A percentile compares a stretch with the other conserved stretches of the same genome.
Conservation (phyloP, 2,888 invertebrate species). For the Cheiracanthium punctorium region DNA sequence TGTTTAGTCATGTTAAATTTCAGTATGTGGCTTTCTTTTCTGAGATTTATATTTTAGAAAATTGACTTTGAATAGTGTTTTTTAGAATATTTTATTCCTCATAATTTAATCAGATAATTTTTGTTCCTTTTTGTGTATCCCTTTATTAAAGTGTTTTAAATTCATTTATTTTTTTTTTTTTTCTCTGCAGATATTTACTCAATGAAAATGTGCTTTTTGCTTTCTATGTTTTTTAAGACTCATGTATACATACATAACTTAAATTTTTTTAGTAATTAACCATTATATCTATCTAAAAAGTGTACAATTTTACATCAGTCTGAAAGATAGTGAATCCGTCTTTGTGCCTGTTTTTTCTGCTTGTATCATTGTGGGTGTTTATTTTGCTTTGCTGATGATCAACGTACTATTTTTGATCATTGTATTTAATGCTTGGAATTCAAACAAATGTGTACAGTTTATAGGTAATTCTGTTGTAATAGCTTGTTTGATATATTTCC, state of each 20-base stretch:
- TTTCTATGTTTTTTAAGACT: constrained; percentile 47
- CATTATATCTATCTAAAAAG: constrained; percentile 25
- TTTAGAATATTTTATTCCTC: neutral
- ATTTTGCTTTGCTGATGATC: constrained; percentile 40
- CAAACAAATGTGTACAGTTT: constrained; percentile 22
- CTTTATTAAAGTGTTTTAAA: constrained; percentile 25
- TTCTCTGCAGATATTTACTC: constrained; percentile 1
- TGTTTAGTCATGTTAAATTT: constrained; percentile 57
- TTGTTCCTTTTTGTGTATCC: constrained; percentile 19
- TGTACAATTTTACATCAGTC: constrained; percentile 46
- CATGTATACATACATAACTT: constrained; percentile 44
- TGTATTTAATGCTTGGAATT: constrained; percentile 45
- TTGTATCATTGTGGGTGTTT: constrained; percentile 54
- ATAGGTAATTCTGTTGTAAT: constrained; percentile 48
- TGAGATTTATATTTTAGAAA: constrained; percentile 62
- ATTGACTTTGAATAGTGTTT: constrained; percentile 39
- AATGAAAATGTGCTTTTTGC: constrained; percentile 30
- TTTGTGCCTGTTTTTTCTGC: constrained; percentile 61
- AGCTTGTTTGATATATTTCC: constrained; percentile 28
- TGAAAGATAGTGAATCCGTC: constrained; percentile 42
- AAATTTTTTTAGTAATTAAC: constrained; percentile 36
- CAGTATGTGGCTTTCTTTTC: constrained; percentile 47
- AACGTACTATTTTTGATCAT: constrained; percentile 20
- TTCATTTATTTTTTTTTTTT: neutral
- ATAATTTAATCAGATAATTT: constrained; percentile 44